These are phyloP conservation scores for Megalurothrips usitatus DNA, from an alignment of 2,888 invertebrate species.

Conservation along the genomic window DNA sequence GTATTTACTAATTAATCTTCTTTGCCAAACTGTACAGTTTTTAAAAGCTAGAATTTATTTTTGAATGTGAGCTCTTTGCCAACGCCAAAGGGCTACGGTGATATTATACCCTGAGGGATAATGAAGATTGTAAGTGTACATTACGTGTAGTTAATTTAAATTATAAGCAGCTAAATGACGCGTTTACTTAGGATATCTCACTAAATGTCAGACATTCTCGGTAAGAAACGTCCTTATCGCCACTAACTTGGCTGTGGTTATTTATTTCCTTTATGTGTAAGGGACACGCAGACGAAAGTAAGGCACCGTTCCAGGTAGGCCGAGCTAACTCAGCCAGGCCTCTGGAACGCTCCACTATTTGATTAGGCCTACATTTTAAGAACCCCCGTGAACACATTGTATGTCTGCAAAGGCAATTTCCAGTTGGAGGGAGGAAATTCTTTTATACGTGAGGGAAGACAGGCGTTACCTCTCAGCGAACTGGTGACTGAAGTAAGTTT, in stretches of 20 bases:
- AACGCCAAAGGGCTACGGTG: neutral
- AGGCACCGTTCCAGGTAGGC: neutral
- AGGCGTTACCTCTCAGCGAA: neutral
- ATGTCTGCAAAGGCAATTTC: neutral
- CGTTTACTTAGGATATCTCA: neutral
- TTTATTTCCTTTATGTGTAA: neutral
- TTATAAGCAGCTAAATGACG: neutral
- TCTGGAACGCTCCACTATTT: too few relatives aligned
- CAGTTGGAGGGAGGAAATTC: neutral
- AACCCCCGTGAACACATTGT: too few relatives aligned
- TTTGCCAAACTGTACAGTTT: constrained; percentile 13
- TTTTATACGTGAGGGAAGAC: too few relatives aligned
- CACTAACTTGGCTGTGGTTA: neutral
- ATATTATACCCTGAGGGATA: neutral
- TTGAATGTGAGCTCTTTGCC: neutral
- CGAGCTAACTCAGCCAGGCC: neutral
- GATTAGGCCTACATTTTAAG: too few relatives aligned
- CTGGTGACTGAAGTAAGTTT: constrained; percentile 21
- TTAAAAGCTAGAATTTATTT: constrained; percentile 11
- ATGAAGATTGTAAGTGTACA: neutral
- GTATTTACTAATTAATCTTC: neutral
- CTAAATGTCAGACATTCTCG: neutral
- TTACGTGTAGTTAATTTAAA: neutral
- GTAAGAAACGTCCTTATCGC: neutral
- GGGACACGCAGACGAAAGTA: constrained; percentile 15